Percentiles rank a stretch among this genome's conserved stretches.
Conservation (phyloP, 2,888 invertebrate genomes). For the Leucophora obtusa region DNA sequence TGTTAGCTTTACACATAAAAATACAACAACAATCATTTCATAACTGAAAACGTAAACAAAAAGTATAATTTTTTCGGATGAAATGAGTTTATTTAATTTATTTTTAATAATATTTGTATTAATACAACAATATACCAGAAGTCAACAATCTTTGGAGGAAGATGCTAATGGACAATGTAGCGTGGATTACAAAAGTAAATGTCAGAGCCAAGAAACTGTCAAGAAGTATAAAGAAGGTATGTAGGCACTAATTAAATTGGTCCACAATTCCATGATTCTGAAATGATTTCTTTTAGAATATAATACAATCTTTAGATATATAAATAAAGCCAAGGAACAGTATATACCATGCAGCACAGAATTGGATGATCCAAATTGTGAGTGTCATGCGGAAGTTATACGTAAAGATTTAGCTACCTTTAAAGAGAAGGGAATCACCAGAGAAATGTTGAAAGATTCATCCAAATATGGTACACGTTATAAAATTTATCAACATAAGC, state of each 20-base stretch:
- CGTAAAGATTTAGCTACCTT: slow-evolving; percentile 85
- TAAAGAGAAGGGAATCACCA: slow-evolving; percentile 83
- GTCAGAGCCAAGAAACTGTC: slow-evolving; percentile 5
- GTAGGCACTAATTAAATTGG: neutral
- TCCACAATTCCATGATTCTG: too few relatives aligned
- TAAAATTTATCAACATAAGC: slow-evolving; percentile 88
- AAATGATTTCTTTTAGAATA: slow-evolving; percentile 11
- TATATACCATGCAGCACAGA: slow-evolving; percentile 81
- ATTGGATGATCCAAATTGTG: slow-evolving; percentile 80
- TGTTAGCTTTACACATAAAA: too few relatives aligned
- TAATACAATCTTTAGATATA: slow-evolving; percentile 75
- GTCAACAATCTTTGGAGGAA: neutral
- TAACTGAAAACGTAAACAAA: slow-evolving; percentile 30
- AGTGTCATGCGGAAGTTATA: slow-evolving; percentile 83
- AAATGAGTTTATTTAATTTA: slow-evolving; percentile 35
- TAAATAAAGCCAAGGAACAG: slow-evolving; percentile 79
- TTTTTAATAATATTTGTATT: slow-evolving; percentile 22
- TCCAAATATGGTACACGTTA: slow-evolving; percentile 85
- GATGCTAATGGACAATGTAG: slow-evolving; percentile 26
- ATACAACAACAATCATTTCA: slow-evolving; percentile 36
- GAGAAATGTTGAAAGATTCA: slow-evolving; percentile 82
- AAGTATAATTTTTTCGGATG: neutral
- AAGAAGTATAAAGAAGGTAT: slow-evolving; percentile 53
- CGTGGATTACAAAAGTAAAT: slow-evolving; percentile 22
- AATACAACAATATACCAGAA: slow-evolving; percentile 2